These are phyloP conservation scores for Eulithis prunata DNA, from an alignment of 2,888 invertebrate genomes.

Conservation along the genomic window DNA sequence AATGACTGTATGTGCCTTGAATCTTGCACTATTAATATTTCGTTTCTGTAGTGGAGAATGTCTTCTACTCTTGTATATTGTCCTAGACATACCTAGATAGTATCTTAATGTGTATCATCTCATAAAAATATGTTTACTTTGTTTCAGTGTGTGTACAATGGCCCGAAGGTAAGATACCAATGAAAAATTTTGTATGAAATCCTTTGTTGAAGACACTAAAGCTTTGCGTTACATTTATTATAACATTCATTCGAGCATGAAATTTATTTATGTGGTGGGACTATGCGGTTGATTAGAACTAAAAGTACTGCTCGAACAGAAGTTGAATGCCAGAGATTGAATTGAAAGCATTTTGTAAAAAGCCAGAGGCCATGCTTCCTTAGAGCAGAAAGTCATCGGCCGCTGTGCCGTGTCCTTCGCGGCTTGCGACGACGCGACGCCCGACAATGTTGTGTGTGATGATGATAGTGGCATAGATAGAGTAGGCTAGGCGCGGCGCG, in stretches of 20 bases:
- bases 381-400: conserved; percentile 56
- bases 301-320: conserved; percentile 64
- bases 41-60: conserved; percentile 77
- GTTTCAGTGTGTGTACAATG: conserved; percentile 96
- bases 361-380: conserved; percentile 67
- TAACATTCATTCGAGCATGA: conserved; percentile 81
- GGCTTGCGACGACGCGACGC: conserved; percentile 40
- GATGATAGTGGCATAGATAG: conserved; percentile 31
- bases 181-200: conserved; percentile 51
- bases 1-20: conserved; percentile 73
- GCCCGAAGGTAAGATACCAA: conserved; percentile 90
- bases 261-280: conserved; percentile 77
- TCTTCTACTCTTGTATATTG: conserved; percentile 68
- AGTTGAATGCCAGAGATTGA: conserved; percentile 64
- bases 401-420: conserved; percentile 38
- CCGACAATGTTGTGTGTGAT: conserved; percentile 42
- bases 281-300: conserved; percentile 70
- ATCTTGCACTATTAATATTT: conserved; percentile 73
- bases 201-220: conserved; percentile 60
- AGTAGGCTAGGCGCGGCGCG: conserved; percentile 29
- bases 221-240: conserved; percentile 75
- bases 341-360: conserved; percentile 65
- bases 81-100: conserved; percentile 57
- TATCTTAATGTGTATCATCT: conserved; percentile 21
- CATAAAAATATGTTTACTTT: conserved; percentile 64